Conservation (phyloP, 2,888 invertebrate genomes). For the Steinernema carpocapsae region DNA sequence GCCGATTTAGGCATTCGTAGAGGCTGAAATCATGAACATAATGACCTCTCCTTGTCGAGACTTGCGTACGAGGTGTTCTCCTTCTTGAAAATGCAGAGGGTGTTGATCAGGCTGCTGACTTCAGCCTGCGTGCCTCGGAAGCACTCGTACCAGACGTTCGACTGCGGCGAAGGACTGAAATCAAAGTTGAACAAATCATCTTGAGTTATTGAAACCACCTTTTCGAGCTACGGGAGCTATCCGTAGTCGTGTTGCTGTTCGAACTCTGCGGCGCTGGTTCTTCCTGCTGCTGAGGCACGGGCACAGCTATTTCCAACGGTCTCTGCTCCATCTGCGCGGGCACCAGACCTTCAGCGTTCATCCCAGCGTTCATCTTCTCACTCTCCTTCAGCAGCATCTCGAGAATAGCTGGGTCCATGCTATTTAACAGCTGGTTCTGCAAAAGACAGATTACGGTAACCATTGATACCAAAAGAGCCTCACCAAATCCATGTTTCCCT, state of each 20-base stretch:
- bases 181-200: background rate
- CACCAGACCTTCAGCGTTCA: background rate
- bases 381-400: background rate
- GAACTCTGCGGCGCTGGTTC: constrained; percentile 19
- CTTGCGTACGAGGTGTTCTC: constrained; percentile 8
- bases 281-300: background rate
- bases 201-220: background rate
- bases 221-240: constrained; percentile 5
- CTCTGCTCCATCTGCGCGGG: background rate
- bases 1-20: constrained; percentile 10
- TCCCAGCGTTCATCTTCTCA: background rate
- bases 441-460: background rate
- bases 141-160: constrained; percentile 6
- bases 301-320: background rate
- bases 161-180: constrained; percentile 28
- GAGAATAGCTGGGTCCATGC: background rate
- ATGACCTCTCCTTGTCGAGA: background rate
- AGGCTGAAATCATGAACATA: background rate
- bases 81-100: constrained; percentile 30
- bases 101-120: constrained; percentile 9
- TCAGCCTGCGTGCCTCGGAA: constrained; percentile 1
- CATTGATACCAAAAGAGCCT: background rate
- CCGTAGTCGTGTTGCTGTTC: constrained; percentile 19
- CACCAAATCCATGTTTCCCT: constrained; percentile 4
- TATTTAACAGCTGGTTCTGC: background rate